Conservation (phyloP, 2,888 invertebrate species). For the Napeogenes inachia region DNA sequence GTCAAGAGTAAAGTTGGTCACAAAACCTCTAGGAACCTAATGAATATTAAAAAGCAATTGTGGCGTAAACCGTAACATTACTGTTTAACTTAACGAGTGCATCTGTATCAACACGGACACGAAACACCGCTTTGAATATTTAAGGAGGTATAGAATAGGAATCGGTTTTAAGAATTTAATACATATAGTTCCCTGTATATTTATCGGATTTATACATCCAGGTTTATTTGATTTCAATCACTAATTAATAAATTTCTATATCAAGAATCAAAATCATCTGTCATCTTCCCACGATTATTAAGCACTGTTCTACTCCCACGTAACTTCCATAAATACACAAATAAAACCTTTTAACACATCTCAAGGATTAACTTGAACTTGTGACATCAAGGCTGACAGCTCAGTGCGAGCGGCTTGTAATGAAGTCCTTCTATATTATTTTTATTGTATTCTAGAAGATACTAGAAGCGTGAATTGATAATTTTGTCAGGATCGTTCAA, state of each 20-base stretch:
- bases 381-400: conserved; percentile 22
- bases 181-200: too few relatives aligned
- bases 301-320: conserved; percentile 20
- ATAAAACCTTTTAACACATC: conserved; percentile 47
- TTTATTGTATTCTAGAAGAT: neutral
- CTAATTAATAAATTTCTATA: too few relatives aligned
- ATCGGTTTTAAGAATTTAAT: too few relatives aligned
- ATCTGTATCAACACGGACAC: conserved; percentile 58
- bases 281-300: conserved; percentile 17
- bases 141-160: too few relatives aligned
- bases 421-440: neutral
- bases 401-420: neutral
- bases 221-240: too few relatives aligned
- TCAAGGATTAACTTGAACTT: conserved; percentile 41
- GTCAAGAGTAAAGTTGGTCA: too few relatives aligned
- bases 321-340: conserved; percentile 24
- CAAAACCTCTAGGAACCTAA: conserved; percentile 42
- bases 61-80: conserved; percentile 46
- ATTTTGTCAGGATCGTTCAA: too few relatives aligned
- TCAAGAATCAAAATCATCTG: conserved; percentile 13
- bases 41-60: conserved; percentile 51
- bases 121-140: conserved; percentile 1
- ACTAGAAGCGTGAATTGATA: too few relatives aligned
- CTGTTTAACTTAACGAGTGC: conserved; percentile 52
- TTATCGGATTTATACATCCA: too few relatives aligned